phyloP scores from a whole-genome alignment of 2,113 vertebrate species.

The Saguinus midas region DNA sequence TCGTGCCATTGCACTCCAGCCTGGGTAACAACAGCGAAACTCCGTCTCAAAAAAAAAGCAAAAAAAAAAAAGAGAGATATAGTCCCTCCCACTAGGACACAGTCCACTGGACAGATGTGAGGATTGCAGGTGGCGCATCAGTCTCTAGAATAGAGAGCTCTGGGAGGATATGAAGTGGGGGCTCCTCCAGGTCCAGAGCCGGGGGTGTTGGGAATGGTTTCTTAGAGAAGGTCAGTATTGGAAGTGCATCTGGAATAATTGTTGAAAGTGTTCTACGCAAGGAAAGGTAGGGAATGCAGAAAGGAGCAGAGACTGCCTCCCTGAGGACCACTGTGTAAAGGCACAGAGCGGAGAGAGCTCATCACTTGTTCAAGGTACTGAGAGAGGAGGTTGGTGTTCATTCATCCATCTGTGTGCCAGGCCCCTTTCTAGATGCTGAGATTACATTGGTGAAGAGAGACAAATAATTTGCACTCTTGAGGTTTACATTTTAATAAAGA shows the following conservation, averaged over 20 bases:
- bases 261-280: neutral
- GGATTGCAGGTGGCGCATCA: accelerated
- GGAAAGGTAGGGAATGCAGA: too few species aligned
- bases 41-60: too few species aligned
- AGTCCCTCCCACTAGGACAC: neutral
- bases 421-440: neutral
- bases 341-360: accelerated
- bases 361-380: neutral
- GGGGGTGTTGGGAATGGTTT: neutral
- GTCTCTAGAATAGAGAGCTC: neutral
- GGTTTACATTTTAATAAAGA: accelerated
- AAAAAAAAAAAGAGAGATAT: neutral
- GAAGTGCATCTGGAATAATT: neutral
- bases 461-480: accelerated
- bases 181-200: neutral
- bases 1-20: too few species aligned
- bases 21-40: too few species aligned
- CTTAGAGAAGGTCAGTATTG: neutral
- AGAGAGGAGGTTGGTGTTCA: neutral
- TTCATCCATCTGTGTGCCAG: neutral
- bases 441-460: accelerated
- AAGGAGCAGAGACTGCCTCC: too few species aligned
- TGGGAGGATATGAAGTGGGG: accelerated
- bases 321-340: accelerated
- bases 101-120: neutral